Conservation (phyloP, 2,888 invertebrate genomes). For the Tromatobia lineatoria region DNA sequence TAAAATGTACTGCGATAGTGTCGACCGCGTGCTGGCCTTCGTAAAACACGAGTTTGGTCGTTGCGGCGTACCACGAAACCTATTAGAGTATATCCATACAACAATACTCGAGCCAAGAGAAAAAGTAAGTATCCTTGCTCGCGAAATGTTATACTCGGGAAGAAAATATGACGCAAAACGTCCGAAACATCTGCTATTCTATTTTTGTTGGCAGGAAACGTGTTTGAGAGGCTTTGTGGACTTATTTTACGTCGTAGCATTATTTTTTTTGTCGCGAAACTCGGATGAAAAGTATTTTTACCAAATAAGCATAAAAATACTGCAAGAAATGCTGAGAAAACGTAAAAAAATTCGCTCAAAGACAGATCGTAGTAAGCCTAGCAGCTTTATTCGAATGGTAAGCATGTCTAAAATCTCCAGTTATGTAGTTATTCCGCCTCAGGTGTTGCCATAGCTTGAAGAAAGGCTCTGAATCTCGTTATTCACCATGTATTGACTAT, state of each 20-base stretch:
- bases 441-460: conserved; percentile 1
- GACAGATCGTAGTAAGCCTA: background rate
- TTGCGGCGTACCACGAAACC: background rate
- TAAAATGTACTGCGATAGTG: background rate
- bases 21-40: background rate
- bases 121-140: background rate
- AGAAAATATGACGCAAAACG: conserved; percentile 11
- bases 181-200: conserved; percentile 25
- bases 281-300: background rate
- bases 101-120: conserved; percentile 3
- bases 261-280: conserved; percentile 6
- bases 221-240: conserved; percentile 11
- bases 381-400: background rate
- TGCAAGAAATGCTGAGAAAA: background rate
- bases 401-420: background rate
- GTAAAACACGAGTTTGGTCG: conserved; percentile 12
- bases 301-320: background rate
- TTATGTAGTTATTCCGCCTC: conserved; percentile 11
- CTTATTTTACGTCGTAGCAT: conserved; percentile 14
- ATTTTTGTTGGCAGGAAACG: conserved; percentile 31
- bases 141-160: background rate
- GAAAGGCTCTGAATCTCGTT: background rate
- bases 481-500: background rate
- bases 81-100: background rate
- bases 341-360: background rate